These are phyloP conservation scores for Synergus laeviventris DNA, from an alignment of 2,888 invertebrate genomes.

Conservation along the genomic window DNA sequence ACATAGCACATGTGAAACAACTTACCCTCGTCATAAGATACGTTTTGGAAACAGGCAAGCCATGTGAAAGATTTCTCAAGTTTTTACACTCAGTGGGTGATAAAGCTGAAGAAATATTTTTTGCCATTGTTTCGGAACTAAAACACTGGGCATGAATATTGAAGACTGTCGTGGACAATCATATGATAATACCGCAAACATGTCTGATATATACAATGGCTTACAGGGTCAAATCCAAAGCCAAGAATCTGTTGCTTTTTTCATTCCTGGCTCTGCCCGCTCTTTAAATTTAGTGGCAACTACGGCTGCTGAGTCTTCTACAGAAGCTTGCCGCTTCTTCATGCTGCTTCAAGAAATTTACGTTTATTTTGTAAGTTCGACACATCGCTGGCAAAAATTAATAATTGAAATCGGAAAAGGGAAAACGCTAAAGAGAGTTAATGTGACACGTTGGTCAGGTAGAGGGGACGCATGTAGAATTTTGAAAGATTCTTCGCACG, in stretches of 20 bases:
- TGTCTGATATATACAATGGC: constrained; percentile 54
- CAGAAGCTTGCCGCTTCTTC: constrained; percentile 34
- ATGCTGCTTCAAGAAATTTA: constrained; percentile 13
- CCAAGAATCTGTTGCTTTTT: constrained; percentile 50
- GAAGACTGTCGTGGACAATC: constrained; percentile 54
- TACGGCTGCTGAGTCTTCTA: constrained; percentile 56
- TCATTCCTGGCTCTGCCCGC: constrained; percentile 22
- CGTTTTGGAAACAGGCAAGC: background rate
- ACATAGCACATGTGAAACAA: constrained; percentile 6
- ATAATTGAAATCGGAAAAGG: constrained; percentile 49
- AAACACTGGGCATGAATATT: too few relatives aligned
- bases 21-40: background rate
- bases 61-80: background rate
- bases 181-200: constrained; percentile 58
- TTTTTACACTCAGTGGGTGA: too few relatives aligned
- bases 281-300: too few relatives aligned
- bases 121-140: too few relatives aligned
- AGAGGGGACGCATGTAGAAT: too few relatives aligned
- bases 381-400: constrained; percentile 17
- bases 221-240: constrained; percentile 56
- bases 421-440: too few relatives aligned
- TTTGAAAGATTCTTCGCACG: constrained; percentile 50
- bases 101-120: constrained; percentile 6
- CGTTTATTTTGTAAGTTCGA: constrained; percentile 11
- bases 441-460: too few relatives aligned